phyloP scores from a whole-genome alignment of 2,888 invertebrate genomes.

The Falcaria lacertinaria region DNA sequence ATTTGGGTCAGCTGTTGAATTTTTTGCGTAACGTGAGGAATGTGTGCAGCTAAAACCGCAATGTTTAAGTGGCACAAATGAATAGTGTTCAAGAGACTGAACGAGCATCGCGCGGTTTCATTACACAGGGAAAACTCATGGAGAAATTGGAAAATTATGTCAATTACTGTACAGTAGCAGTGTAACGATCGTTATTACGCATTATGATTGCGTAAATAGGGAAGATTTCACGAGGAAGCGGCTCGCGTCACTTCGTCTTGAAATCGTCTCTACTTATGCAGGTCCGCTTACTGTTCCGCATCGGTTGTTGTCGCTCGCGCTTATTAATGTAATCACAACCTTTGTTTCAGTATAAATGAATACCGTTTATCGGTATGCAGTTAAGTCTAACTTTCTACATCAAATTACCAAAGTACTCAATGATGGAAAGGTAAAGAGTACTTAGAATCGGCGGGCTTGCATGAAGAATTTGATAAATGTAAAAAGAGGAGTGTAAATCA shows the following conservation, averaged over 20 bases:
- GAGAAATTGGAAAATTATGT: conserved; percentile 77
- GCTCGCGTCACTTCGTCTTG: conserved; percentile 29
- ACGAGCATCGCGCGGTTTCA: conserved; percentile 61
- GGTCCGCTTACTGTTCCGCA: conserved; percentile 60
- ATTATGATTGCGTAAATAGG: conserved; percentile 73
- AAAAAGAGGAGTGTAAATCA: too few relatives aligned
- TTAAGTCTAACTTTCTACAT: too few relatives aligned
- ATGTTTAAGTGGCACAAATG: too few relatives aligned
- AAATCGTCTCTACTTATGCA: conserved; percentile 17
- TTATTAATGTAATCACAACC: conserved; percentile 55
- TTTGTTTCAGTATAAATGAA: too few relatives aligned
- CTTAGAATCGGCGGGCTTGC: too few relatives aligned
- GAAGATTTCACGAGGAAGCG: conserved; percentile 59
- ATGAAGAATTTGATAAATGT: too few relatives aligned
- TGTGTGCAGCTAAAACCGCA: too few relatives aligned
- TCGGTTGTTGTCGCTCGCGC: conserved; percentile 55
- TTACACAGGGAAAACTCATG: conserved; percentile 56
- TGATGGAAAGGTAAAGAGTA: too few relatives aligned
- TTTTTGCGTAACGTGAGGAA: too few relatives aligned
- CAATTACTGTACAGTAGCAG: conserved; percentile 67
- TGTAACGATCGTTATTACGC: conserved; percentile 73
- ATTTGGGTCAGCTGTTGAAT: too few relatives aligned
- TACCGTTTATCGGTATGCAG: too few relatives aligned
- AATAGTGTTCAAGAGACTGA: conserved; percentile 39
- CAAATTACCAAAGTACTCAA: too few relatives aligned